These are phyloP conservation scores for Equus quagga DNA, from an alignment of 2,113 vertebrate species.

Conservation along the genomic window DNA sequence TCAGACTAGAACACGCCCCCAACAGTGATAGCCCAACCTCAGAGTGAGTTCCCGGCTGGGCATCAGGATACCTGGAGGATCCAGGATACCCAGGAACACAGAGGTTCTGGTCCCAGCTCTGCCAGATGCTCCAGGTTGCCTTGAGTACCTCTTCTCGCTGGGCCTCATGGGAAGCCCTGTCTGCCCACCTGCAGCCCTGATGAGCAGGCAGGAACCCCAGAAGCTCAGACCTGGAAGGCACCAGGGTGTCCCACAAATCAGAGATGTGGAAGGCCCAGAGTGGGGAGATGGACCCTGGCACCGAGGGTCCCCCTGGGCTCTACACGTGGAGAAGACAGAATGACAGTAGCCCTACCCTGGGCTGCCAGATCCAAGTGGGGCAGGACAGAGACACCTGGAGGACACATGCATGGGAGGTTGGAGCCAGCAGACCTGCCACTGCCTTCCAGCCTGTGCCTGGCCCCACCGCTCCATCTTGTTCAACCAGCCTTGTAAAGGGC, in stretches of 20 bases:
- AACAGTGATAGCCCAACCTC: background rate
- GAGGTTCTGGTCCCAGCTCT: background rate
- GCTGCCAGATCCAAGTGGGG: background rate
- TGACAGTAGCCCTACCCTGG: background rate
- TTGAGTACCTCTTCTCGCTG: background rate
- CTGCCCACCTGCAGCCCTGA: background rate
- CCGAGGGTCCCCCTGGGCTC: background rate
- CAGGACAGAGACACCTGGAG: background rate
- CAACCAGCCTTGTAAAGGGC: background rate
- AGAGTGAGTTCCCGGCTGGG: background rate
- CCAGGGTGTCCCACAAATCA: background rate
- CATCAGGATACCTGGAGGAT: background rate
- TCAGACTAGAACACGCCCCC: background rate
- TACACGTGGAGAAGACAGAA: background rate
- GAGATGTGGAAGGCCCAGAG: background rate
- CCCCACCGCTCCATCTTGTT: background rate
- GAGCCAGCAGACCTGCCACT: background rate
- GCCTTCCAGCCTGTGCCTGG: background rate
- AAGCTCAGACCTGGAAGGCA: background rate
- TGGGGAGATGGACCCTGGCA: background rate
- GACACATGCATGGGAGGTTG: fast-evolving
- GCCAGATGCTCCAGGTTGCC: background rate
- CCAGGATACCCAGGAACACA: too few species aligned
- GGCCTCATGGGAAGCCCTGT: background rate
- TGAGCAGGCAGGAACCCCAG: background rate